Evolutionary conservation across 2,113 vertebrate genomes (phyloP), one percentile per base, ranked within the genome.

Genomic region (Menidia beryllina): DNA sequence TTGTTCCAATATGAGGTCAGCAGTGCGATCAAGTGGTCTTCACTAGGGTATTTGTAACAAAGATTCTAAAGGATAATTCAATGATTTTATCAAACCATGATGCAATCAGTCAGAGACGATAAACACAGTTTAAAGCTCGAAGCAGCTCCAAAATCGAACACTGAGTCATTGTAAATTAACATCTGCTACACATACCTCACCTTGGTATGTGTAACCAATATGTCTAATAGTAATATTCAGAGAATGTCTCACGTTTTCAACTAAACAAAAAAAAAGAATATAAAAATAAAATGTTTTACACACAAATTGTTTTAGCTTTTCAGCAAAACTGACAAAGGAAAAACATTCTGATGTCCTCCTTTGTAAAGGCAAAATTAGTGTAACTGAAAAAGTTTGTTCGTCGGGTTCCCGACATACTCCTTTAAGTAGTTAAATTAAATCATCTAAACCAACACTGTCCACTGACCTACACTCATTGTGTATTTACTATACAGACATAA

Each of bases 141-240:
- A 79, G 48, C 36, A 81, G 52, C 48, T 69, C 83, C 47, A 60
- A 69, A 75, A 72, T 10, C 79, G 19, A 86, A 82, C 57, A 84
- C 25, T 63, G 69, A 62, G 51, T 73, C 54, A 81, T 72, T 67
- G 41, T 68, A 30, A 34, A 53, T n/a, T 58, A 25, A 69, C 3
- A 27, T 72, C 45, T 60, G 50, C 51, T 57, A 17, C 21, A 25
- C 23, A 68, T 5, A 75, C 24, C 9, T 30, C 1, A 71, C 58
- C 53, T 45, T 8, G 5, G 30, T 34, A 34, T 34, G 30, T 10
- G 30, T 34, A 10, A 34, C 30, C 30, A 34, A 2, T n/a, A n/a
- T n/a, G 2, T 34, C 10, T 34, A 34, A 34, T 52, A 63, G 14
- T 5, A 41, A 72, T 10, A 60, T 78, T 26, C 49, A 63, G 59